Evolutionary conservation across 2,113 vertebrate genomes (phyloP).

Genomic region (Catharus bicknelli): DNA sequence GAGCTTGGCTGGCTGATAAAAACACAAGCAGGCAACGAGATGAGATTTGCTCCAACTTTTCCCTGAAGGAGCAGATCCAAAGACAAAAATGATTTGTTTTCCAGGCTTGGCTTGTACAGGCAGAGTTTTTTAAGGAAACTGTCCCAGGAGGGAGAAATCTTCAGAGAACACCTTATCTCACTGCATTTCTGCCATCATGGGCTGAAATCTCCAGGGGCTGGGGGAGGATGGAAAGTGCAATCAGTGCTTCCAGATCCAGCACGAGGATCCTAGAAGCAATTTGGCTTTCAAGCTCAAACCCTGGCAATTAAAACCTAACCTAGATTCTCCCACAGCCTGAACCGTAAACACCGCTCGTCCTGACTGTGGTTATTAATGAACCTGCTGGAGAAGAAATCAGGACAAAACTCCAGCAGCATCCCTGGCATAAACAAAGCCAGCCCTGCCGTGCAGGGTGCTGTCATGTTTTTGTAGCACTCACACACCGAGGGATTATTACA

Average conservation of each 20-base stretch:
- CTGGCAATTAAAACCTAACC: constrained; percentile 56
- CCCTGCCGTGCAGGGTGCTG: constrained; percentile 37
- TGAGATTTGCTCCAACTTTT: not conserved
- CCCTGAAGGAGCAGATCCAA: not conserved
- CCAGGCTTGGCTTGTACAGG: not conserved
- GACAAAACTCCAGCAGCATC: constrained; percentile 26
- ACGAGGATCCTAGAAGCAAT: constrained; percentile 15
- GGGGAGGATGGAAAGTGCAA: not conserved
- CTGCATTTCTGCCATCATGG: constrained; percentile 30
- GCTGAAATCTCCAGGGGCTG: constrained; percentile 20
- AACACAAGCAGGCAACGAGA: not conserved
- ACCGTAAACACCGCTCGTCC: not conserved
- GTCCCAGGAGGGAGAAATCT: constrained; percentile 13
- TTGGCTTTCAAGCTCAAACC: constrained; percentile 43
- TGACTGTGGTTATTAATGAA: constrained; percentile 42
- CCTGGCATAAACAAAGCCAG: constrained; percentile 8
- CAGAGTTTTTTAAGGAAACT: not conserved
- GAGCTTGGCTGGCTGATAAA: not conserved
- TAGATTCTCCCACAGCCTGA: constrained; percentile 39
- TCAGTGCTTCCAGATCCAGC: constrained; percentile 7
- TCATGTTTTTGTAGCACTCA: not conserved
- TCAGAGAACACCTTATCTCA: not conserved
- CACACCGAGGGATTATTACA: constrained; percentile 43
- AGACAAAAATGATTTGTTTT: not conserved
- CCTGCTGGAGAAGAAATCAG: constrained; percentile 43